A percentile compares a stretch with the other conserved stretches of the same genome.
These are phyloP conservation scores for Manis crassicaudata DNA, from an alignment of 2,797 vertebrate species.

Conservation along the genomic window DNA sequence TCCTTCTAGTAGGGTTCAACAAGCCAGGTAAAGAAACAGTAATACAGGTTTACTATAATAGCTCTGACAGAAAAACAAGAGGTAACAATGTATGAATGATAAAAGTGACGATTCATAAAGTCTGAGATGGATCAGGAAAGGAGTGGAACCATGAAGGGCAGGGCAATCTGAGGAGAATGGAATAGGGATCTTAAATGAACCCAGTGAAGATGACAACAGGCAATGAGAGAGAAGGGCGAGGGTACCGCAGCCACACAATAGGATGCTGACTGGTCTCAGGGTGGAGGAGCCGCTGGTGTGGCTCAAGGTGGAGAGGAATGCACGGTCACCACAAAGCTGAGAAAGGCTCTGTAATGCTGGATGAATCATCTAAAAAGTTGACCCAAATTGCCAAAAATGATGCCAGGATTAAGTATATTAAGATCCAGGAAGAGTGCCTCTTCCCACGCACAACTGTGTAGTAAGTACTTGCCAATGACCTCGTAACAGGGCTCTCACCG, in stretches of 20 bases:
- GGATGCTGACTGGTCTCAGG: not conserved
- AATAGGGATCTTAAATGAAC: not conserved
- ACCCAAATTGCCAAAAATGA: constrained; percentile 15
- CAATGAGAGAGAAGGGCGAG: not conserved
- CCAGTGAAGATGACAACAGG: not conserved
- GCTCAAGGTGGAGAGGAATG: not conserved
- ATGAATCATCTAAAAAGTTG: not conserved
- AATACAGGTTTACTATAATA: not conserved
- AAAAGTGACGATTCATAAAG: not conserved
- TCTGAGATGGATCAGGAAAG: not conserved
- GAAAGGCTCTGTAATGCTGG: not conserved
- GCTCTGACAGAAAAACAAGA: not conserved
- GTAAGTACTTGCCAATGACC: not conserved
- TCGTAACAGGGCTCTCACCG: not conserved
- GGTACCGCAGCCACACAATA: not conserved
- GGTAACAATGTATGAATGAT: not conserved
- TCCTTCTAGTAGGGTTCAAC: not conserved
- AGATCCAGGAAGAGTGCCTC: not conserved
- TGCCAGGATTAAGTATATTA: not conserved
- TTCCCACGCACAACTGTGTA: not conserved
- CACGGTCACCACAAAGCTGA: not conserved
- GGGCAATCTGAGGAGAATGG: not conserved
- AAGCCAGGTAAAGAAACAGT: not conserved
- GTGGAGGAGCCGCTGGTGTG: not conserved
- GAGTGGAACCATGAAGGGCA: not conserved